These are phyloP conservation scores for Hydrochoerus hydrochaeris DNA, from an alignment of 2,113 vertebrate genomes.

Conservation along the genomic window DNA sequence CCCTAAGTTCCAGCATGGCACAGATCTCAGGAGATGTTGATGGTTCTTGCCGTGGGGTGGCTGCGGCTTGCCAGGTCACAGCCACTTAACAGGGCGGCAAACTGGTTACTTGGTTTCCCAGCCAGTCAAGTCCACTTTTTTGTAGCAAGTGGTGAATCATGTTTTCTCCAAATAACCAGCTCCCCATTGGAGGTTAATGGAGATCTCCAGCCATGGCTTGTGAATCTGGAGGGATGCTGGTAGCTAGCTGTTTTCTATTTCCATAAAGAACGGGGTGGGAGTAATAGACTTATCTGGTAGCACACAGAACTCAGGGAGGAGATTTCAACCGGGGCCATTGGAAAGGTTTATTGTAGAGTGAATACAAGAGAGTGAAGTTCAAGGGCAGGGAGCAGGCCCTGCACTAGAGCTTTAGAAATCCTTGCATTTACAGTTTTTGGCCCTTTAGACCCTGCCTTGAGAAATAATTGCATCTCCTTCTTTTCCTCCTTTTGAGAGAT, in stretches of 20 bases:
- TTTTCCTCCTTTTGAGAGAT: background rate
- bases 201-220: background rate
- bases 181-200: conserved; percentile 11
- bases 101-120: too few species aligned
- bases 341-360: background rate
- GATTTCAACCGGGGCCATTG: background rate
- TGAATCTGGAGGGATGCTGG: background rate
- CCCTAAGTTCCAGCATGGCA: too few species aligned
- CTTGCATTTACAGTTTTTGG: background rate
- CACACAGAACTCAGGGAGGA: background rate
- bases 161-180: background rate
- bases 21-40: too few species aligned
- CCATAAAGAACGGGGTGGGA: background rate
- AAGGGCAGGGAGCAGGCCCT: background rate
- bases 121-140: too few species aligned
- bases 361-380: background rate
- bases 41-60: too few species aligned
- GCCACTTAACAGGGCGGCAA: too few species aligned
- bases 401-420: background rate
- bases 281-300: background rate
- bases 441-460: background rate
- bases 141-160: background rate
- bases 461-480: background rate
- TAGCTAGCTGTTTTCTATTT: background rate
- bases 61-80: too few species aligned